Evolutionary conservation across 2,113 vertebrate species (phyloP).

Genomic region (Sigmodon hispidus): DNA sequence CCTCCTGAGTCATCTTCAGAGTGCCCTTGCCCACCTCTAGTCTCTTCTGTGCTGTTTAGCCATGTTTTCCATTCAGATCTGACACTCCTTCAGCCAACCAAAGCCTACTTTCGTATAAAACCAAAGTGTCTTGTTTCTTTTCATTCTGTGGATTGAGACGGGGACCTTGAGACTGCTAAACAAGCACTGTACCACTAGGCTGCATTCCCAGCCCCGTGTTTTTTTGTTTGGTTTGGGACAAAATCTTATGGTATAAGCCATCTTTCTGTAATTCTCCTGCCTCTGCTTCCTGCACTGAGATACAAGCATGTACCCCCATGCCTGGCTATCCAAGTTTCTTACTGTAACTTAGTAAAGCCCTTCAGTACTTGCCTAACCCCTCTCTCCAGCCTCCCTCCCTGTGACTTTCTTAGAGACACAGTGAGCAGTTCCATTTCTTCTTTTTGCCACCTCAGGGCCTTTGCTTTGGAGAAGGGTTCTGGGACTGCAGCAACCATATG

Average conservation of each 20-base stretch:
- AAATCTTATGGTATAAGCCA: neutral
- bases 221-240: neutral
- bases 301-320: neutral
- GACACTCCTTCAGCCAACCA: neutral
- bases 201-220: neutral
- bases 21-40: neutral
- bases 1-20: neutral
- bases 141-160: neutral
- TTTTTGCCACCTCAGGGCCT: neutral
- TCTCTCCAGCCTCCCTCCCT: neutral
- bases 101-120: conserved; percentile 13
- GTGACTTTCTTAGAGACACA: neutral
- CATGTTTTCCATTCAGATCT: neutral
- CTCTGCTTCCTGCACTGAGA: neutral
- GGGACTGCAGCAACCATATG: neutral
- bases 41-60: neutral
- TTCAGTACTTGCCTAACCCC: neutral
- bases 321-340: neutral
- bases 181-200: neutral
- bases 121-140: conserved; percentile 26
- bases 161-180: neutral
- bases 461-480: neutral
- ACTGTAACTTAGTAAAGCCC: neutral
- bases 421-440: neutral
- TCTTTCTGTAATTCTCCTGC: neutral